Base-by-base conservation (phyloP, 2,113 vertebrate genomes). In the Lanius ludovicianus region DNA sequence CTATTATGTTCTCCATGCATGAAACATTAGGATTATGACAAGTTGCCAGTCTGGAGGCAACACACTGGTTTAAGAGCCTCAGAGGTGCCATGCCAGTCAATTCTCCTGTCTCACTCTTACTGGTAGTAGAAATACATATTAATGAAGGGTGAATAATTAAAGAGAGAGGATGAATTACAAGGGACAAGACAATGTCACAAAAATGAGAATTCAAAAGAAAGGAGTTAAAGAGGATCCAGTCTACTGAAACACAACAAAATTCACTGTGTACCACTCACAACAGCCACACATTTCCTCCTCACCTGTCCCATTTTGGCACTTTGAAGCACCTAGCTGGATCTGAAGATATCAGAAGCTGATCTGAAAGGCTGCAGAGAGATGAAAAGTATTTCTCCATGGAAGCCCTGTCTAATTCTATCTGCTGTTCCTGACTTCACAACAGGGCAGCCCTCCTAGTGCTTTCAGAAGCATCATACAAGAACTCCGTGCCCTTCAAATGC, bases 41-140 rank as follows among this genome's bases (percentile, higher is more conserved):
- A 53, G 74, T 77, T 95, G 90, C 78, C 81, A 90, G 75, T 87
- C 87, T 93, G 82, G 57, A 94, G 82, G 88, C 82, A 95, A 52
- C 53, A 93, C 82, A 60, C 74, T 95, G 82, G 62, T 94, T 94
- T 85, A 93, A 85, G 63, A 76, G 90, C 82, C 90, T 94, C 87
- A 55, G 57, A 60, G 81, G 84, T 68, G 49, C 28, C 87, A 47
- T 84, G 84, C 70, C 74, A 90, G 46, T 79, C 78, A 94, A 62
- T 91, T 87, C 57, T 69, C 57, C 80, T 80, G 67, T 76, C 69
- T 90, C 31, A 0, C 18, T 83, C 73, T 60, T 68, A 83, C 44
- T 9, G 8, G 33, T 19, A 60, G 24, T 6, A 87, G 89, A 93
- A 91, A 81, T 65, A 74, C 5, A 13, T 63, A 89, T 89, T 94